Evolutionary conservation across 30 jellyfish, hydroid and myxozoan species (phyloP).

Genomic region (Clytia hemisphaerica): DNA sequence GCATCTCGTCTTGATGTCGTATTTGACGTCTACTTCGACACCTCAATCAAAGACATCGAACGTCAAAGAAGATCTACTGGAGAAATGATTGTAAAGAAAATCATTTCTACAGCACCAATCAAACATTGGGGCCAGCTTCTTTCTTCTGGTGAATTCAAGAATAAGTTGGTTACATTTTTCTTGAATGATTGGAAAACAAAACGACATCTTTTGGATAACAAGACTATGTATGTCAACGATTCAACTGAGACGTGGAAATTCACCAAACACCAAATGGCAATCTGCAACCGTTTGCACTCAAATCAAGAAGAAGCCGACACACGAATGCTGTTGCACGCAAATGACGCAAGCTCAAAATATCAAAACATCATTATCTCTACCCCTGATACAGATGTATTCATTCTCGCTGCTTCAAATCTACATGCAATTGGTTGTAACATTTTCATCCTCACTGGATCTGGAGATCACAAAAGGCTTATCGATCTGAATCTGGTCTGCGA

Average conservation of each 20-base stretch:
- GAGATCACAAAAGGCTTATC: background rate
- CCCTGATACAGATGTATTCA: slow-evolving; percentile 10
- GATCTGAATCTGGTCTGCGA: background rate
- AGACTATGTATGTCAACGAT: background rate
- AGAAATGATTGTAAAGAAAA: background rate
- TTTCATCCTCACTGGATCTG: background rate
- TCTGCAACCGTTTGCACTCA: background rate
- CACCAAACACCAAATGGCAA: too few relatives aligned
- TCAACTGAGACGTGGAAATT: background rate
- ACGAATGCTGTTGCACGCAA: background rate
- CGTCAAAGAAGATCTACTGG: slow-evolving; percentile 8
- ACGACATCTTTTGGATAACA: background rate
- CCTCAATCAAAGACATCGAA: slow-evolving; percentile 8
- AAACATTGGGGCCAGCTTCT: too few relatives aligned
- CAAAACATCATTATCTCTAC: background rate
- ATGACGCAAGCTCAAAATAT: background rate
- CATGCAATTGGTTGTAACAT: too few relatives aligned
- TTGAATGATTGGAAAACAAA: background rate
- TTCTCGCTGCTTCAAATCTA: background rate
- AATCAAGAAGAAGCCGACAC: slow-evolving; percentile 1
- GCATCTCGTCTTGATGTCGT: slow-evolving; percentile 13
- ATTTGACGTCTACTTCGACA: slow-evolving; percentile 10
- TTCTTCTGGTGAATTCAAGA: too few relatives aligned
- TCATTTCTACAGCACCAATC: background rate
- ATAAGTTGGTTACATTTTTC: background rate